These are phyloP conservation scores for Silurus lanzhouensis DNA, from an alignment of 2,797 vertebrate species.

Conservation along the genomic window DNA sequence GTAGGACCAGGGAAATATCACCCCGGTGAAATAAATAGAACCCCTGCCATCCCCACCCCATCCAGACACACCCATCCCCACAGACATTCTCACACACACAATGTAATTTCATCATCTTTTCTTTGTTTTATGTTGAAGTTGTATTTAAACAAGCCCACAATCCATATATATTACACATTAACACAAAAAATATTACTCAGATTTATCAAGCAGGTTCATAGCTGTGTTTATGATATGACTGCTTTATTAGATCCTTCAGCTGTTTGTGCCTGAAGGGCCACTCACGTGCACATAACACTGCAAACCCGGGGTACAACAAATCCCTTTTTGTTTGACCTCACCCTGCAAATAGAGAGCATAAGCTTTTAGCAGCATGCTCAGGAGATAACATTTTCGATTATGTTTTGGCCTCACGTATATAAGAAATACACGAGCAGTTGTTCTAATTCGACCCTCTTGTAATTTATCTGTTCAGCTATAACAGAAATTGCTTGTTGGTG, in stretches of 20 bases:
- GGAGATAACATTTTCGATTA: neutral
- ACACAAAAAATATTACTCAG: slow-evolving; percentile 3
- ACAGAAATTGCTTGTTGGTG: slow-evolving; percentile 1
- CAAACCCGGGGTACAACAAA: slow-evolving; percentile 15
- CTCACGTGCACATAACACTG: neutral
- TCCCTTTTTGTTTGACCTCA: slow-evolving; percentile 31
- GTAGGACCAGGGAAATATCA: neutral
- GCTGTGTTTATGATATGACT: slow-evolving; percentile 8
- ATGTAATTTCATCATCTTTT: neutral
- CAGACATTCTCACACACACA: slow-evolving; percentile 3
- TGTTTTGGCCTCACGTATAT: neutral
- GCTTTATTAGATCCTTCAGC: slow-evolving; percentile 21
- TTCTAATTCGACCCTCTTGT: neutral
- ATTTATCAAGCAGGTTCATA: slow-evolving; percentile 15
- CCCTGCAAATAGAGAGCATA: neutral
- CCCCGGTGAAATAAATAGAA: too few species aligned
- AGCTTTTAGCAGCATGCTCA: neutral
- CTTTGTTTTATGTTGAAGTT: neutral
- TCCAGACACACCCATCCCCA: neutral
- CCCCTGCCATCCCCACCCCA: neutral
- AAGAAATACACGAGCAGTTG: neutral
- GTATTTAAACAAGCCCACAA: slow-evolving; percentile 4
- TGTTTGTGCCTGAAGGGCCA: neutral
- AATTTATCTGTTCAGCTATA: neutral
- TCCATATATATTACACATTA: neutral